Conservation (phyloP, 2,113 vertebrate species). For the Oncorhynchus tshawytscha region DNA sequence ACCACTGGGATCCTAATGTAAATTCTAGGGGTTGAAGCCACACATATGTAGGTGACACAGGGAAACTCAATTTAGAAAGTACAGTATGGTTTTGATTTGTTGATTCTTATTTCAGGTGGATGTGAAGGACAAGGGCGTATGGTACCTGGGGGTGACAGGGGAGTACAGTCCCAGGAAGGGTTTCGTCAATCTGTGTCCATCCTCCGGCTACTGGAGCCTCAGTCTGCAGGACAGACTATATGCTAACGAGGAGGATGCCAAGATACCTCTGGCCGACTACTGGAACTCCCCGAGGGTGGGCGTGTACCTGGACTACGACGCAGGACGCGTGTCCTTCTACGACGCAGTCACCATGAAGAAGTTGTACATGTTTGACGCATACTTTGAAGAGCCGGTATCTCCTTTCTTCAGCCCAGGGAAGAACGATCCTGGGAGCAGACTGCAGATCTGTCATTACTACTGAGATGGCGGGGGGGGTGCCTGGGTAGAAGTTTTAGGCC, state of each 20-base stretch:
- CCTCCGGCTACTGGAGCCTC: conserved; percentile 76
- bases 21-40: too few relatives aligned
- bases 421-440: conserved; percentile 72
- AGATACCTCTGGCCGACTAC: conserved; percentile 72
- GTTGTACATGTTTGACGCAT: conserved; percentile 72
- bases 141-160: conserved; percentile 78
- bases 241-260: conserved; percentile 73
- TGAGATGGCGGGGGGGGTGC: conserved; percentile 34
- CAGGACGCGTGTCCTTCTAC: conserved; percentile 74
- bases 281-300: conserved; percentile 77
- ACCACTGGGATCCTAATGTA: too few relatives aligned
- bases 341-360: conserved; percentile 78
- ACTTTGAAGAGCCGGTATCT: conserved; percentile 71
- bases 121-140: conserved; percentile 76
- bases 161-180: conserved; percentile 78
- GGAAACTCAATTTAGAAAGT: too few relatives aligned
- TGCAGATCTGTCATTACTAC: conserved; percentile 79
- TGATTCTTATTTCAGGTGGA: conserved; percentile 52
- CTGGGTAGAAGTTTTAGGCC: not conserved
- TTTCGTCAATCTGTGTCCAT: conserved; percentile 72
- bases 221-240: conserved; percentile 76
- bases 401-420: conserved; percentile 81
- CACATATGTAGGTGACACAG: too few relatives aligned
- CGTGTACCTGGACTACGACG: conserved; percentile 76
- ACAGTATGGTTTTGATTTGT: too few relatives aligned